These are phyloP conservation scores for Mastomys coucha DNA, from an alignment of 2,113 vertebrate species.

Conservation along the genomic window DNA sequence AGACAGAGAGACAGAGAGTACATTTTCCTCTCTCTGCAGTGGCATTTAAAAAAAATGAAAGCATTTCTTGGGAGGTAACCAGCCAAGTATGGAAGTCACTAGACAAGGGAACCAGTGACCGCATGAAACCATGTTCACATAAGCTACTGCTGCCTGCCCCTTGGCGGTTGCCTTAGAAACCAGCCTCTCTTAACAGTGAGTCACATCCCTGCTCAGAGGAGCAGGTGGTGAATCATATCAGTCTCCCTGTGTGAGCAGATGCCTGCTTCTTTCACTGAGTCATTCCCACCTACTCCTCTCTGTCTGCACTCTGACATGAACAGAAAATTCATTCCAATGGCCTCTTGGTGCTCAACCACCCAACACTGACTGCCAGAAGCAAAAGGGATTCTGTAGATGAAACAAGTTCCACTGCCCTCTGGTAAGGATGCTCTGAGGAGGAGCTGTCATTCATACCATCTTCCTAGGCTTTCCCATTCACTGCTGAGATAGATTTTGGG, in stretches of 20 bases:
- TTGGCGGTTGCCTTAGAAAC: conserved; percentile 56
- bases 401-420: no score
- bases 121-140: not conserved
- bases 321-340: not conserved
- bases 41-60: not conserved
- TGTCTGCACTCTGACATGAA: not conserved
- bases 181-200: not conserved
- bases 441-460: not conserved
- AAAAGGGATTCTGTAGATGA: not conserved
- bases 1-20: not conserved
- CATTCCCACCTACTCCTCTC: not conserved
- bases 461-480: not conserved
- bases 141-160: not conserved
- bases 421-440: not conserved
- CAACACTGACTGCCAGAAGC: not conserved
- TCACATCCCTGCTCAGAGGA: not conserved
- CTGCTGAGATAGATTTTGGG: not conserved
- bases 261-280: conserved; percentile 26
- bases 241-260: not conserved
- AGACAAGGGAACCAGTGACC: not conserved
- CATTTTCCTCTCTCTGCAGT: not conserved
- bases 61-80: not conserved
- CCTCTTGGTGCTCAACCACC: not conserved
- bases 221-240: not conserved
- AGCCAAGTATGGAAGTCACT: not conserved